These are phyloP conservation scores for Leuciscus waleckii DNA, from an alignment of 2,797 vertebrate genomes.

Conservation along the genomic window DNA sequence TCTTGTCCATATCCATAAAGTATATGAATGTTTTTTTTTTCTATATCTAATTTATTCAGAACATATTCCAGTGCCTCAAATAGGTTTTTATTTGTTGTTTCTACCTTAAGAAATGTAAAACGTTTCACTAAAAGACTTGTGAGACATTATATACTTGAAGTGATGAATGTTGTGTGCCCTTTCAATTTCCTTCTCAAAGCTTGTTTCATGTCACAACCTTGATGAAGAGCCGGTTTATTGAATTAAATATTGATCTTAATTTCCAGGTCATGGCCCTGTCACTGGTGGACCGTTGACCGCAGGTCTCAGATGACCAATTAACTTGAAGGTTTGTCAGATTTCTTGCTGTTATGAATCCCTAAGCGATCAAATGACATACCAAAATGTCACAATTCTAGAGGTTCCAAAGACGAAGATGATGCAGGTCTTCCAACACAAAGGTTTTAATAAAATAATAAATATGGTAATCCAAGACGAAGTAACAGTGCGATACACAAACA, in stretches of 20 bases:
- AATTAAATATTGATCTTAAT: constrained; percentile 38
- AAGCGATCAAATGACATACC: not conserved
- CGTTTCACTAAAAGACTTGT: not conserved
- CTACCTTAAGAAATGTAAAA: constrained; percentile 5
- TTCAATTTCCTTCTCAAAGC: constrained; percentile 1
- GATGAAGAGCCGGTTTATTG: constrained; percentile 21
- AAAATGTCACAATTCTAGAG: too few relatives aligned
- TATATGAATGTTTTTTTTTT: not conserved
- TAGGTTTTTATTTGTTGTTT: constrained; percentile 5
- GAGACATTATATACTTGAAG: constrained; percentile 18
- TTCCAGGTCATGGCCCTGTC: constrained; percentile 24
- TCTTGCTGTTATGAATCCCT: not conserved
- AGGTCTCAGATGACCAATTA: constrained; percentile 27
- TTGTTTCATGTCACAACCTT: constrained; percentile 9
- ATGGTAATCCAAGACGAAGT: too few relatives aligned
- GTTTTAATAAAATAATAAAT: too few relatives aligned
- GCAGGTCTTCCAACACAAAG: too few relatives aligned
- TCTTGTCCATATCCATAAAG: not conserved
- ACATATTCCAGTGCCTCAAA: not conserved
- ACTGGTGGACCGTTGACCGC: not conserved
- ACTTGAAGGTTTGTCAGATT: constrained; percentile 21
- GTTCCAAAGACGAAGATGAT: too few relatives aligned
- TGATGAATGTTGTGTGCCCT: constrained; percentile 9
- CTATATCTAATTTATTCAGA: not conserved
- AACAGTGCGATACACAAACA: too few relatives aligned